Evolutionary conservation across 2,888 invertebrate genomes (phyloP), one percentile per base, ranked within the genome.

Genomic region (Elmis aenea): DNA sequence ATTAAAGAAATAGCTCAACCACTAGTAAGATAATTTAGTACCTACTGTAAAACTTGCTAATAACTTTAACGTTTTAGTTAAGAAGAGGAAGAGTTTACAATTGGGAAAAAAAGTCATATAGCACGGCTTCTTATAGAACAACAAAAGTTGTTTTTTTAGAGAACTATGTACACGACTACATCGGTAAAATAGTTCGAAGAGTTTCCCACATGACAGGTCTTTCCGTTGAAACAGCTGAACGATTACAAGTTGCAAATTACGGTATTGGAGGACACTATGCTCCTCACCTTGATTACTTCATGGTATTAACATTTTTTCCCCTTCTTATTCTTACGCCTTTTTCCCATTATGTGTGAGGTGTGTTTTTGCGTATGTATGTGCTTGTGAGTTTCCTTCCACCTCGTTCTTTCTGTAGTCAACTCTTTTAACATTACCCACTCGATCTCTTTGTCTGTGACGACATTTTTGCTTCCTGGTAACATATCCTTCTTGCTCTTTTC

Each of bases 181-280:
- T 97, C 13, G 77, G 73, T 3, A 75, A 76, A 10, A 78, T 97
- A 23, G 84, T 86, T 34, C 77, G 74, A 42, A 77, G 95, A 30
- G 85, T 94, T 2, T 78, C 79, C 29, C 82, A 87, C 61, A 82
- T 96, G 77, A 91, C 94, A 1, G 88, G 89, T 6, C 72, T 99
- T 42, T 82, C 80, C 27, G 81, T 93, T 74, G 71, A 72, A 8
- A 86, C 93, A 0, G 96, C 97, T 0, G 99, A 99, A 67, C 95
- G 97, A 61, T 72, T 97, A 49, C 97, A 97, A 71, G 92, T 97
- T 28, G 96, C 94, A 44, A 99, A 97, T 72, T 99, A 99, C 67
- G 97, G 97, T 12, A 90, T 97, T 50, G 97, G 96, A 2, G 97
- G 97, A 0, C 97, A 97, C 66, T 99, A 97, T 66, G 96, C 96